Conservation (phyloP, 2,888 invertebrate species). For the Nemurella pictetii region DNA sequence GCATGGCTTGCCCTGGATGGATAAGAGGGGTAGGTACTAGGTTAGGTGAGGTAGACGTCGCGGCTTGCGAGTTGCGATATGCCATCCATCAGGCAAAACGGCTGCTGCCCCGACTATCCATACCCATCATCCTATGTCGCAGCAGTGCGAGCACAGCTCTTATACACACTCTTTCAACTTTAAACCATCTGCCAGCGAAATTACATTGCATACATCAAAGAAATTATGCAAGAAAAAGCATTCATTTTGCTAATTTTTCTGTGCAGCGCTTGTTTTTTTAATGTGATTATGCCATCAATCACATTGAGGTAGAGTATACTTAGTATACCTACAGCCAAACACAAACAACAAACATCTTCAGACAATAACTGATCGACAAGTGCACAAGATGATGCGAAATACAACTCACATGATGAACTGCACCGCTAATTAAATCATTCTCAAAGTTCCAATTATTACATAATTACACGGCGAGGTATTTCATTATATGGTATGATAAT, state of each 20-base stretch:
- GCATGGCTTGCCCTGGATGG: neutral
- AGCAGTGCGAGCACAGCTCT: neutral
- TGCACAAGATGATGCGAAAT: neutral
- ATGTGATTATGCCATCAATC: slow-evolving; percentile 15
- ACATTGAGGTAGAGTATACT: neutral
- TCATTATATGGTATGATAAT: neutral
- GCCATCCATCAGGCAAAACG: slow-evolving; percentile 11
- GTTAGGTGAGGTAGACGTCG: slow-evolving; percentile 22
- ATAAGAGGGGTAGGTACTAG: neutral
- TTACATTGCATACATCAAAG: slow-evolving; percentile 22
- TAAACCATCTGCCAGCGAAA: slow-evolving; percentile 30
- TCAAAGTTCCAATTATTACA: neutral
- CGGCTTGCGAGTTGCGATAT: slow-evolving; percentile 21
- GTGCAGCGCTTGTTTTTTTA: neutral
- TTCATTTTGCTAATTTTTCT: slow-evolving; percentile 26
- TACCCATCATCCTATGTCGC: neutral
- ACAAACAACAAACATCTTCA: neutral
- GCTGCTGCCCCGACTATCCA: neutral
- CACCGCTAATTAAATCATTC: neutral
- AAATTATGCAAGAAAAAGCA: slow-evolving; percentile 21
- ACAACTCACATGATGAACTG: neutral
- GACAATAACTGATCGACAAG: neutral
- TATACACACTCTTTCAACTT: neutral
- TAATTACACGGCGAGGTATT: neutral
- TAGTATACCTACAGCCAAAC: neutral